A percentile compares a stretch with the other conserved stretches of the same genome.
phyloP scores from a whole-genome alignment of 2,797 vertebrate species.

The Lepus townsendii region DNA sequence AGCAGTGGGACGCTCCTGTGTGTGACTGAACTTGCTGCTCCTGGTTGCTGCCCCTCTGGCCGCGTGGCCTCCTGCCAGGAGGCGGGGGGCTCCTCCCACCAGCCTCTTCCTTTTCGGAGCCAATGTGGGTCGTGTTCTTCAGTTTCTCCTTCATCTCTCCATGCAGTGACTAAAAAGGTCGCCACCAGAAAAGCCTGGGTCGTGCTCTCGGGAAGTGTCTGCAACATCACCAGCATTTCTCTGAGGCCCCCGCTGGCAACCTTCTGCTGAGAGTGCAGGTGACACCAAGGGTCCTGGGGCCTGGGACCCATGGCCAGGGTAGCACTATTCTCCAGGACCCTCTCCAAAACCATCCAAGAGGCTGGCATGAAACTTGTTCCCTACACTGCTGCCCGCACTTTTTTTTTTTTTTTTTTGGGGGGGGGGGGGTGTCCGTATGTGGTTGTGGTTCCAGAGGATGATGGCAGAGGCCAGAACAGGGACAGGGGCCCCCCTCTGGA shows the following conservation, averaged over 20 bases:
- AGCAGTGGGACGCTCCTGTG: not conserved
- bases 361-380: not conserved
- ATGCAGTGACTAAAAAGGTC: not conserved
- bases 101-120: not conserved
- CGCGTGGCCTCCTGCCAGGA: not conserved
- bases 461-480: not conserved
- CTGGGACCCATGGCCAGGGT: not conserved
- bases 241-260: not conserved
- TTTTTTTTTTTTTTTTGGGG: too few relatives aligned
- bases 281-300: not conserved
- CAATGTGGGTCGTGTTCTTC: fast-evolving
- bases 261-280: not conserved
- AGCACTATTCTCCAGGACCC: not conserved
- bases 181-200: not conserved
- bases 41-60: not conserved
- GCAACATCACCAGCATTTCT: slow-evolving; percentile 3
- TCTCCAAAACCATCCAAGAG: slow-evolving; percentile 8
- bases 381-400: not conserved
- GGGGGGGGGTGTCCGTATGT: not conserved
- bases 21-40: fast-evolving
- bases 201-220: not conserved
- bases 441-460: not conserved
- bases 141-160: not conserved
- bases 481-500: not conserved
- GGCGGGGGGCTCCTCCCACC: not conserved